Percentiles rank a stretch among this genome's conserved stretches.
Evolutionary conservation across 1,140 invertebrate genomes (phyloP).

Genomic region (Bombus difficillimus): DNA sequence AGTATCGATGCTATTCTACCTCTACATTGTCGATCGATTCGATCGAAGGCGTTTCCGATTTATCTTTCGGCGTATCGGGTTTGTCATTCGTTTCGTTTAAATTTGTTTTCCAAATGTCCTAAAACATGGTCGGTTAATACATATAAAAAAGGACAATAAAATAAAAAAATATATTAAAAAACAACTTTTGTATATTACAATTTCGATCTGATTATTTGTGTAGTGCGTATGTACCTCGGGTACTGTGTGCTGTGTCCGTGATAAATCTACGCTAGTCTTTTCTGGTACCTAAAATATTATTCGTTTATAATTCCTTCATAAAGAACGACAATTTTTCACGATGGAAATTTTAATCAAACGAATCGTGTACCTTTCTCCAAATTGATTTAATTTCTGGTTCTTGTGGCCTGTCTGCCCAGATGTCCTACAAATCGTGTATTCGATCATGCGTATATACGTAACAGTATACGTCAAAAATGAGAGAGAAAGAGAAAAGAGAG

Average conservation of each 20-base stretch:
- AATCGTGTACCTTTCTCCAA: constrained; percentile 22
- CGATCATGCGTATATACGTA: too few relatives aligned
- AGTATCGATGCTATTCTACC: constrained; percentile 19
- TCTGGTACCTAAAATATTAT: constrained; percentile 15
- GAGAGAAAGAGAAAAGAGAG: neutral
- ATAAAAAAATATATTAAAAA: neutral
- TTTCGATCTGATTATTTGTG: too few relatives aligned
- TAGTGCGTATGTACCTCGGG: neutral
- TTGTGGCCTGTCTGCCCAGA: constrained; percentile 38
- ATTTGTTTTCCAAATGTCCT: constrained; percentile 19
- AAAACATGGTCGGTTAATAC: constrained; percentile 1
- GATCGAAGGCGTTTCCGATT: neutral
- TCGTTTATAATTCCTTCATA: neutral
- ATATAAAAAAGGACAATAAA: too few relatives aligned
- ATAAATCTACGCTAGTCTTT: neutral
- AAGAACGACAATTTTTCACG: neutral
- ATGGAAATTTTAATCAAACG: neutral
- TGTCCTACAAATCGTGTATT: constrained; percentile 29
- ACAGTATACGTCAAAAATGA: neutral
- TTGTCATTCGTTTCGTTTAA: neutral
- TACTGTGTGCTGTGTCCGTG: neutral
- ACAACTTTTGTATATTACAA: too few relatives aligned
- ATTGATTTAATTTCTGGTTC: constrained; percentile 35
- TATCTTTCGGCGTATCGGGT: neutral
- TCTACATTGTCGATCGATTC: neutral